These are phyloP conservation scores for Dromiciops gliroides DNA, from an alignment of 2,113 vertebrate genomes.

Conservation along the genomic window DNA sequence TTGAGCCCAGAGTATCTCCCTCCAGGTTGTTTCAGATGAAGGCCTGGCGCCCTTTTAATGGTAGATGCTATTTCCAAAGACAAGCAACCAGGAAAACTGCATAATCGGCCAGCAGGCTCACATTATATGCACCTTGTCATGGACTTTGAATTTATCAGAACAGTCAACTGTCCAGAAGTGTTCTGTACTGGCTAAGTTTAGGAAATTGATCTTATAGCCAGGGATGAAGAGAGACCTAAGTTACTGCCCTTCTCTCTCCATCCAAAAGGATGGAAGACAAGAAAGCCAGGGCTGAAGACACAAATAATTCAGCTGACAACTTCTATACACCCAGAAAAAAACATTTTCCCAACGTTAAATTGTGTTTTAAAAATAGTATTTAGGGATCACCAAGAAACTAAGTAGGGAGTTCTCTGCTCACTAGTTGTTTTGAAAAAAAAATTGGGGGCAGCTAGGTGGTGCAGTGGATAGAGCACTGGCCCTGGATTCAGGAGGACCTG, in stretches of 20 bases:
- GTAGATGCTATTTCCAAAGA: neutral
- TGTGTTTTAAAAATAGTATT: conserved; percentile 19
- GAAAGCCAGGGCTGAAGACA: no score
- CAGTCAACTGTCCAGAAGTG: neutral
- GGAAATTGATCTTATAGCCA: neutral
- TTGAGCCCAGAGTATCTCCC: neutral
- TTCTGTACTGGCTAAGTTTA: neutral
- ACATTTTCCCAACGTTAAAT: conserved; percentile 57
- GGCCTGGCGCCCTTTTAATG: neutral
- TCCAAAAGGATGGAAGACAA: neutral
- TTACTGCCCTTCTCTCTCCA: neutral
- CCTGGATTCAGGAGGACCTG: no score
- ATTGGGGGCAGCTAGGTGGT: no score
- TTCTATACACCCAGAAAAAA: neutral
- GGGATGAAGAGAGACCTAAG: neutral
- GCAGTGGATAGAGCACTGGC: no score
- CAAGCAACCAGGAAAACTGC: neutral
- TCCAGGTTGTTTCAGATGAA: neutral
- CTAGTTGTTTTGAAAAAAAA: rapidly evolving
- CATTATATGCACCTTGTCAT: neutral
- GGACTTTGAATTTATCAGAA: neutral
- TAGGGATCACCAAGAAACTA: rapidly evolving
- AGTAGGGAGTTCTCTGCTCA: rapidly evolving
- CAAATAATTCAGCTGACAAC: neutral
- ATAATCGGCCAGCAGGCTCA: neutral